A percentile compares a stretch with the other conserved stretches of the same genome.
phyloP scores from a whole-genome alignment of 2,888 invertebrate genomes.

The Pheosia gnoma region DNA sequence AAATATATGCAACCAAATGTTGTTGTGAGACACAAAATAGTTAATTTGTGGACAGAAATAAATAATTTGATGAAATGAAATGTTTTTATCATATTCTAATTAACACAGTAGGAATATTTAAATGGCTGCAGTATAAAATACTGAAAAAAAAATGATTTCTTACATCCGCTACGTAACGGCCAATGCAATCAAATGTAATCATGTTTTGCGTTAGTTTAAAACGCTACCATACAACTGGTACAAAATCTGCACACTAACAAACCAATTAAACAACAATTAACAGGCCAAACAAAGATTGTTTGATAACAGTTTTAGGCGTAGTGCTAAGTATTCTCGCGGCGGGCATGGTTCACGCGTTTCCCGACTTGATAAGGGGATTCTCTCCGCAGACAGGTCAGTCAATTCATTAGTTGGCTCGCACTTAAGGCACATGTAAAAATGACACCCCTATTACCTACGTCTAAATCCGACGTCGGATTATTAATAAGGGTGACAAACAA shows the following conservation, averaged over 20 bases:
- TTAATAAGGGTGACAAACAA: too few species aligned
- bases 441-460: too few species aligned
- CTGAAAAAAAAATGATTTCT: too few species aligned
- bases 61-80: too few species aligned
- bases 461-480: too few species aligned
- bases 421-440: too few species aligned
- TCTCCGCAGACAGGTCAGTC: slow-evolving; percentile 27
- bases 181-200: not conserved
- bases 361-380: slow-evolving; percentile 9
- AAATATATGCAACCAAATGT: too few species aligned
- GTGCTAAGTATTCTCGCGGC: slow-evolving; percentile 7
- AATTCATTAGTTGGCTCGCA: slow-evolving; percentile 1
- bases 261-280: slow-evolving; percentile 66
- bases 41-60: too few species aligned
- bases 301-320: slow-evolving; percentile 40
- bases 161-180: not conserved
- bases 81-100: too few species aligned
- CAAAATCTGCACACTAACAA: slow-evolving; percentile 53
- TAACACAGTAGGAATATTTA: too few species aligned
- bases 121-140: too few species aligned
- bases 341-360: slow-evolving; percentile 4
- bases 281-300: slow-evolving; percentile 54
- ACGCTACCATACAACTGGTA: slow-evolving; percentile 27
- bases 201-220: slow-evolving; percentile 28
- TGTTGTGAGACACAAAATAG: too few species aligned